These are phyloP conservation scores for Orthosia gracilis DNA, from an alignment of 2,888 invertebrate genomes.

Conservation along the genomic window DNA sequence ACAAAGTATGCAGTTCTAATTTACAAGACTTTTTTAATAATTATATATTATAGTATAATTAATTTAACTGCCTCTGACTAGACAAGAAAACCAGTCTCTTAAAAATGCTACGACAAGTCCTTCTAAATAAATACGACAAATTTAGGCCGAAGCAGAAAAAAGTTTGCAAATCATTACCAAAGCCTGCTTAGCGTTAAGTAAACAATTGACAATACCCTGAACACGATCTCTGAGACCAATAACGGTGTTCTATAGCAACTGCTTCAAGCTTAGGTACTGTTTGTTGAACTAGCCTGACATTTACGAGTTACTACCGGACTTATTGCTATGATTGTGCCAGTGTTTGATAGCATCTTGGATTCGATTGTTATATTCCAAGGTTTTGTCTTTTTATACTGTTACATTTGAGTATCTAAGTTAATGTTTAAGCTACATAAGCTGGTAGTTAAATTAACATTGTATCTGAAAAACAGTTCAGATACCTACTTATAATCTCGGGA, in stretches of 20 bases:
- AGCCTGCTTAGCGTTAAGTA: slow-evolving; percentile 2
- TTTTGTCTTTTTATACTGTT: neutral
- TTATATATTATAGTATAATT: too few relatives aligned
- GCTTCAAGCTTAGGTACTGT: neutral
- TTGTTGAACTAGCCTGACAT: neutral
- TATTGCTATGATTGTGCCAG: neutral
- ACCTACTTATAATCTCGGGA: too few relatives aligned
- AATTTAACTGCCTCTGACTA: too few relatives aligned
- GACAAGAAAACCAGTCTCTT: too few relatives aligned
- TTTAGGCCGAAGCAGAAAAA: neutral
- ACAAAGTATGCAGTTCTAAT: too few relatives aligned
- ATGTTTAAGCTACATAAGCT: neutral
- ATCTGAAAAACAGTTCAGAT: too few relatives aligned
- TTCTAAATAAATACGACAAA: neutral
- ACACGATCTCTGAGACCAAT: neutral
- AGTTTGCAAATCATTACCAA: neutral
- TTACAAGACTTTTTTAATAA: too few relatives aligned
- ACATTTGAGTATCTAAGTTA: neutral
- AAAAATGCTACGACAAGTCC: too few relatives aligned
- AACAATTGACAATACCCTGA: slow-evolving; percentile 1
- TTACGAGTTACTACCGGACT: neutral
- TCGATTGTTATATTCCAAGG: neutral
- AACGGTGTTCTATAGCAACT: slow-evolving; percentile 7
- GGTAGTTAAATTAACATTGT: neutral
- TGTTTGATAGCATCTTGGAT: neutral